Conservation (phyloP, 1,140 invertebrate species). For the Gryon sp. region DNA sequence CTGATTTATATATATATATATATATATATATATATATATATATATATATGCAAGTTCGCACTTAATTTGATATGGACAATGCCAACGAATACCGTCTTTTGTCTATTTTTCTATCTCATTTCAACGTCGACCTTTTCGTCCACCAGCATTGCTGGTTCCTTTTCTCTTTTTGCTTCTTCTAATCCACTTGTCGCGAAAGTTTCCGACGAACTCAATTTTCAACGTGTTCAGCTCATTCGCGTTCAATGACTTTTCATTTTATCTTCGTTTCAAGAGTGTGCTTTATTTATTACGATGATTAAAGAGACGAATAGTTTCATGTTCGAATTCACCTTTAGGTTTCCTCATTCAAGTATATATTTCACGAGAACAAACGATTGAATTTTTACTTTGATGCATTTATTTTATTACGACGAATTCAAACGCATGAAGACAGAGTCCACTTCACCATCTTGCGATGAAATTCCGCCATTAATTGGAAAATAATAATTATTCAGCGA, state of each 20-base stretch:
- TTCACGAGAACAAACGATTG: too few species aligned
- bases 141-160: too few species aligned
- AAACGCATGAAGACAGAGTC: too few species aligned
- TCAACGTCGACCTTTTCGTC: too few species aligned
- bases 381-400: too few species aligned
- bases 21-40: too few species aligned
- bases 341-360: neutral
- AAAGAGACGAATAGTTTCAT: neutral
- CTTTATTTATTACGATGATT: neutral
- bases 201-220: conserved; percentile 34
- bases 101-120: conserved; percentile 34
- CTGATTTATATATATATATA: too few species aligned
- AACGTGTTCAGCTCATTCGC: conserved; percentile 43
- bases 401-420: too few species aligned
- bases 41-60: too few species aligned
- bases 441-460: too few species aligned
- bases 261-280: conserved; percentile 5
- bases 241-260: conserved; percentile 42
- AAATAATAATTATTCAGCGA: too few species aligned
- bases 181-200: conserved; percentile 20
- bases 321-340: neutral
- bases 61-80: conserved; percentile 44
- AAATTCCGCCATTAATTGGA: too few species aligned
- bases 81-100: conserved; percentile 31
- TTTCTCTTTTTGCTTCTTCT: conserved; percentile 1